Evolutionary conservation across 1,140 invertebrate genomes (phyloP), one percentile per base, ranked within the genome.

Genomic region (Hyles euphorbiae): DNA sequence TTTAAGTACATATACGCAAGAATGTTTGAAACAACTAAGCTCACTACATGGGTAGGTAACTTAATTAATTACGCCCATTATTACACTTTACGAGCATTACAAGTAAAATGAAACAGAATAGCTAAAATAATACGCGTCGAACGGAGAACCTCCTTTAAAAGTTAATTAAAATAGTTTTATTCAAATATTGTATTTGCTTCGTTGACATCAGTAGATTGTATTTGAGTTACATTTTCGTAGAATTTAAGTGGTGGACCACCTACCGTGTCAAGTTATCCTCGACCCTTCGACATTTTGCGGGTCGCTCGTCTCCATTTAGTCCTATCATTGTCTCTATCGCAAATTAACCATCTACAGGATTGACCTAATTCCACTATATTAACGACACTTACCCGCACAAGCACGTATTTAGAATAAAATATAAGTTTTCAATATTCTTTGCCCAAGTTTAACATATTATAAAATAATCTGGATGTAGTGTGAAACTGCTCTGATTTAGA

Each of bases 311-410:
- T 68, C 61, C 67, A 67, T 76, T 65, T 60, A 58, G 36, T 56
- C 63, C 72, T 70, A 74, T 76, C 77, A 66, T 71, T 69, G 70
- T 68, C 72, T 71, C 70, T 76, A 81, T 78, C 72, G 66, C 69
- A 76, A 81, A 77, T 81, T 77, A 78, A 75, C 69, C 64, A 74
- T 74, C 72, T 68, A 48, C 55, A 36, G 51, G 58, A 63, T 68
- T 65, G 70, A 65, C 65, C 61, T 49, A 46, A 22, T 51, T n/a
- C 32, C 11, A 61, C 48, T 34, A 43, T 43, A 53, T 53, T 46
- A 47, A 46, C 53, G 32, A n/a, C 34, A 32, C 12, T 43, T 50
- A 57, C 33, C 34, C 34, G 47, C 11, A 10, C 1, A 12, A 48
- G 22, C 7, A 48, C 47, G 47, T 48, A 48, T 48, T 48, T 12